Conservation (phyloP, 1,140 invertebrate species). For the Leguminivora glycinivorella region DNA sequence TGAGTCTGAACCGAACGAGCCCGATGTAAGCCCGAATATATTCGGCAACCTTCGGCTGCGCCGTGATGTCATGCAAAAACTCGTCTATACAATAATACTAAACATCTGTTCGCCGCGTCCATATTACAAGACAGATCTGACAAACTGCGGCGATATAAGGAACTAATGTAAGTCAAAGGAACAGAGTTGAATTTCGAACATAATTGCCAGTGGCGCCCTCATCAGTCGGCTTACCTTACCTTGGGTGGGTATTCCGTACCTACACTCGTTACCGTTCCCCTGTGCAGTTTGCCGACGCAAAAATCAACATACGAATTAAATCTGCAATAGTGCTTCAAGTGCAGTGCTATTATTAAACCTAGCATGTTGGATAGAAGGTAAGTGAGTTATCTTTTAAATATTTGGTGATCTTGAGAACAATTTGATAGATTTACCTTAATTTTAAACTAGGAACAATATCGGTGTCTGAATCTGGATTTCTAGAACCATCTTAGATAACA, state of each 20-base stretch:
- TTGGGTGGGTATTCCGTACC: neutral
- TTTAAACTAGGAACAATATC: too few relatives aligned
- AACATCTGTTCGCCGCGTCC: conserved; percentile 2
- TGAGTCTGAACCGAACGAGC: neutral
- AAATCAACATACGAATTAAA: neutral
- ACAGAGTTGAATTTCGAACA: neutral
- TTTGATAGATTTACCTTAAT: too few relatives aligned
- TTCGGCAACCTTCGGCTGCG: conserved; percentile 2
- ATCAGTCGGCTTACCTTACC: neutral
- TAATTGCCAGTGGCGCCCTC: neutral
- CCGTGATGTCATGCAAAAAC: conserved; percentile 22
- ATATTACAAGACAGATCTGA: neutral
- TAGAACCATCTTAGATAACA: too few relatives aligned
- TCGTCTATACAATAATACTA: neutral
- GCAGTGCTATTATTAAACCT: neutral
- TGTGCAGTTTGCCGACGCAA: neutral
- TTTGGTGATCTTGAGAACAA: neutral
- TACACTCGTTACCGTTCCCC: neutral
- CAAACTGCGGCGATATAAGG: neutral
- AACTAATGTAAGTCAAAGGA: neutral
- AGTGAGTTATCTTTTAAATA: neutral
- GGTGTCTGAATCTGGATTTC: too few relatives aligned
- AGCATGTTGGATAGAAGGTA: conserved; percentile 15
- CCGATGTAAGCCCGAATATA: neutral
- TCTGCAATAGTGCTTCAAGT: neutral